Percentiles rank a stretch among this genome's conserved stretches.
Evolutionary conservation across 2,113 vertebrate species (phyloP).

Genomic region (Chiloscyllium plagiosum): DNA sequence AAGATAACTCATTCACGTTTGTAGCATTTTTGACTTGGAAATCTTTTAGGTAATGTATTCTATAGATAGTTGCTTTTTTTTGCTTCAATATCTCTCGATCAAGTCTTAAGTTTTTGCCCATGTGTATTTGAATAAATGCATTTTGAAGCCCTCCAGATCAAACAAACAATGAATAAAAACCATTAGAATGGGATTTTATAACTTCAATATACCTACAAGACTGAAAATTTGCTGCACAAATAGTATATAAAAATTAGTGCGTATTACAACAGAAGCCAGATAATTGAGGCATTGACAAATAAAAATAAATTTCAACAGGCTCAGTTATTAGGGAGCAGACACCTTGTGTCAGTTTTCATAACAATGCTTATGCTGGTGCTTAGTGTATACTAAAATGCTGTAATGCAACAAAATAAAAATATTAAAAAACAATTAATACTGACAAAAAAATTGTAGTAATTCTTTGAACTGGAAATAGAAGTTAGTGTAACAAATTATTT

Average conservation of each 20-base stretch:
- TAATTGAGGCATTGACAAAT: not conserved
- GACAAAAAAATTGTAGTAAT: conserved; percentile 4
- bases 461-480: not conserved
- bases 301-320: conserved; percentile 7
- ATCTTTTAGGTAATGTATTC: not conserved
- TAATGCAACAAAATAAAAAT: conserved; percentile 14
- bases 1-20: not conserved
- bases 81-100: not conserved
- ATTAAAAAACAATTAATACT: conserved; percentile 25
- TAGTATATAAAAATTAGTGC: not conserved
- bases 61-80: not conserved
- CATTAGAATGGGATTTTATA: not conserved
- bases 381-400: conserved; percentile 5
- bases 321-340: not conserved
- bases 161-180: not conserved
- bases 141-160: not conserved
- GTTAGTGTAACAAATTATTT: conserved; percentile 9
- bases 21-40: not conserved
- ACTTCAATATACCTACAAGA: not conserved
- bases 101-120: not conserved
- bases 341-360: not conserved
- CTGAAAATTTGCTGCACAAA: no score
- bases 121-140: not conserved
- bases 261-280: not conserved
- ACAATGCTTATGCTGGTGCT: not conserved